A percentile compares a stretch with the other conserved stretches of the same genome.
These are phyloP conservation scores for Dryadula phaetusa DNA, from an alignment of 2,888 invertebrate species.

Conservation along the genomic window DNA sequence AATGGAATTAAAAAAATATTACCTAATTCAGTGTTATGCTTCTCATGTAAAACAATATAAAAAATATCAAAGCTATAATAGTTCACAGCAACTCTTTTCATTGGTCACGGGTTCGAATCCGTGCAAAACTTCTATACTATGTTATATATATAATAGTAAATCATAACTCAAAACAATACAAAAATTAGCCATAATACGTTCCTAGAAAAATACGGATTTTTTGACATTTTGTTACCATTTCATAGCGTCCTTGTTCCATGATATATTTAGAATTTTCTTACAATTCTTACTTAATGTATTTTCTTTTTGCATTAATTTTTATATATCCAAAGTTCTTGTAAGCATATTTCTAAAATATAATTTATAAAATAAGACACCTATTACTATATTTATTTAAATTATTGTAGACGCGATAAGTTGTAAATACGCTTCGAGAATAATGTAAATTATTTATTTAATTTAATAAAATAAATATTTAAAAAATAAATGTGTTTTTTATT, in stretches of 20 bases:
- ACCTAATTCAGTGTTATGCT: background rate
- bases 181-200: constrained; percentile 37
- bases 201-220: constrained; percentile 17
- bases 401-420: constrained; percentile 69
- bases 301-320: background rate
- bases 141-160: too few species aligned
- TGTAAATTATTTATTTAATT: constrained; percentile 83
- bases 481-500: constrained; percentile 35
- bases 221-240: constrained; percentile 35
- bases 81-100: too few species aligned
- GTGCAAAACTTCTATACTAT: background rate
- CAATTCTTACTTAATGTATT: background rate
- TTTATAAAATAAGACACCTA: constrained; percentile 27
- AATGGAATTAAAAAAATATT: background rate
- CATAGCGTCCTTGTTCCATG: constrained; percentile 21
- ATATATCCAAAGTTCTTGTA: constrained; percentile 30
- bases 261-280: constrained; percentile 6
- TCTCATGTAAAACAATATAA: background rate
- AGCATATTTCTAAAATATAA: constrained; percentile 27
- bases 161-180: constrained; percentile 26
- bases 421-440: constrained; percentile 73
- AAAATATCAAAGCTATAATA: background rate
- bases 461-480: constrained; percentile 56
- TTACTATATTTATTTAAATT: constrained; percentile 53
- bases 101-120: background rate